Base-by-base conservation (phyloP, 2,888 invertebrate genomes). In the Eilema sororculum region DNA sequence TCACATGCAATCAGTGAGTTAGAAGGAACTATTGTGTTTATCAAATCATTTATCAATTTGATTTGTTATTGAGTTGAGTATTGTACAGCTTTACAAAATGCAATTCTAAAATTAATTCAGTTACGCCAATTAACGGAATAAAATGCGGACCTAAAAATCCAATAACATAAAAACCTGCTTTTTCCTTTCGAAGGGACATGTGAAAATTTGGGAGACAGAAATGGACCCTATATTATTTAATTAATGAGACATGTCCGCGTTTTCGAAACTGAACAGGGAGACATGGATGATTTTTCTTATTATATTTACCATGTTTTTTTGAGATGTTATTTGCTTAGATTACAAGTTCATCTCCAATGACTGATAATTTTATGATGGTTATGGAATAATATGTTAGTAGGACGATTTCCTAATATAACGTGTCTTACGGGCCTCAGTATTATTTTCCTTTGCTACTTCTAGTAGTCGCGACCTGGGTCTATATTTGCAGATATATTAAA, bases 1-100 rank as follows among this genome's bases (percentile, higher is more conserved):
- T 60, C 56, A 60, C n/a, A 67, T 60, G 67, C 30, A 60, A 46
- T n/a, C 41, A 22, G 28, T 60, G 67, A 22, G 58, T 25, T 67
- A 67, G 60, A 60, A n/a, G n/a, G 66, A 33, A 3, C 67, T 52
- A 59, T 52, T 59, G 25, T 33, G 56, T 60, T 28, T 28, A 5
- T 28, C 28, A 28, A 28, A 3, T 28, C 28, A 28, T 28, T 28
- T 3, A 28, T 28, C 5, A 3, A 28, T 28, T 28, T 28, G 28
- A 28, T 28, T 28, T 28, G 3, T 28, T 5, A 28, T 28, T 28
- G 28, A 28, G 30, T 33, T 33, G 8, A 33, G 30, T 33, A 6
- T 33, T 33, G 30, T 33, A 8, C 8, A 33, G 30, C 9, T 5
- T 25, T 56, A n/a, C 22, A 3, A 24, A 22, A 0, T 24, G 16